phyloP scores from a whole-genome alignment of 2,888 invertebrate genomes.

The Megamerina dolium region DNA sequence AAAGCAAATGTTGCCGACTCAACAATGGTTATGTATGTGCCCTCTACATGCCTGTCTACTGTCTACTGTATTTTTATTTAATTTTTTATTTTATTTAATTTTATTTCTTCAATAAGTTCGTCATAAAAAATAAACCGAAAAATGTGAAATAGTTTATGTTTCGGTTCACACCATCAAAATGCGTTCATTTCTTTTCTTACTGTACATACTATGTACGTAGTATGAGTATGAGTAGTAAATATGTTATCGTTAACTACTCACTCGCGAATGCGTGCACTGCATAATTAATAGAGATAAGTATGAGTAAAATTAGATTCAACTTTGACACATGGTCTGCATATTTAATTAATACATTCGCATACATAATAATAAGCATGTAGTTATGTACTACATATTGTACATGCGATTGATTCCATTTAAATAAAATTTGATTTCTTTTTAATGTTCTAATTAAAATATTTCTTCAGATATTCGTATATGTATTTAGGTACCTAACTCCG shows the following conservation, averaged over 20 bases:
- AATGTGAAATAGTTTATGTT: constrained; percentile 10
- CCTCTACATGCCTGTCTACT: too few species aligned
- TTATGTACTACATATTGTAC: too few species aligned
- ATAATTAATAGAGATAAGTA: constrained; percentile 4
- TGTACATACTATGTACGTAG: constrained; percentile 9
- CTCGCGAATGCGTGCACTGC: constrained; percentile 15
- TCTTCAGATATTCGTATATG: too few species aligned
- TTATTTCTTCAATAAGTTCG: not conserved
- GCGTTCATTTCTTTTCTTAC: not conserved
- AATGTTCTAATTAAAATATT: constrained; percentile 22
- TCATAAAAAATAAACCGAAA: not conserved
- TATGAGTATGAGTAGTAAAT: too few species aligned
- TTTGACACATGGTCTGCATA: constrained; percentile 17
- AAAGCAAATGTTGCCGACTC: not conserved
- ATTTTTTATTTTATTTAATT: too few species aligned
- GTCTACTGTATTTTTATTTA: too few species aligned
- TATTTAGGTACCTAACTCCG: too few species aligned
- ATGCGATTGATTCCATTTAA: not conserved
- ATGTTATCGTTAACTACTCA: constrained; percentile 15
- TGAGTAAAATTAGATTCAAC: constrained; percentile 5
- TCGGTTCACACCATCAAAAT: constrained; percentile 15
- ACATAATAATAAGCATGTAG: too few species aligned
- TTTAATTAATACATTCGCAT: constrained; percentile 2
- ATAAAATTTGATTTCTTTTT: constrained; percentile 19
- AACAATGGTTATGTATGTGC: too few species aligned